phyloP scores from a whole-genome alignment of 2,113 vertebrate genomes.

The Ia io region DNA sequence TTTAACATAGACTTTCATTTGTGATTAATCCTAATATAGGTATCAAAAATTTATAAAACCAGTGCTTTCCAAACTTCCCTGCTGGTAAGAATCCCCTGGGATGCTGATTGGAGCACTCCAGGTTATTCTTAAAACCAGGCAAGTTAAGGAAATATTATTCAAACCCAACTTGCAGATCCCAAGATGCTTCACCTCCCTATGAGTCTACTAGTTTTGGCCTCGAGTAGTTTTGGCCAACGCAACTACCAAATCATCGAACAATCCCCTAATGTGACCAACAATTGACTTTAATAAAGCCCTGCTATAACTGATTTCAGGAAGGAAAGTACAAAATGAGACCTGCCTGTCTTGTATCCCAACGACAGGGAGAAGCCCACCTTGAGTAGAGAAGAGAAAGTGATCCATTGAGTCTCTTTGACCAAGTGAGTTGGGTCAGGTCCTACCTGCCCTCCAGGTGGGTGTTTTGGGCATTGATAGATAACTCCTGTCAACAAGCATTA shows the following conservation, averaged over 20 bases:
- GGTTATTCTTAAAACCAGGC: not conserved
- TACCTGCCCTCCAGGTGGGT: not conserved
- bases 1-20: constrained; percentile 32
- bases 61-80: not conserved
- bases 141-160: not conserved
- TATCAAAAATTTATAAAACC: constrained; percentile 34
- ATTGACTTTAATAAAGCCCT: constrained; percentile 18
- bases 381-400: not conserved
- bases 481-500: not conserved
- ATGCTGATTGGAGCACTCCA: not conserved
- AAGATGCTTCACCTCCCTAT: constrained; percentile 15
- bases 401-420: not conserved
- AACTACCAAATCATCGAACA: constrained; percentile 40
- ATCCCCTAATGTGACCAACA: constrained; percentile 39
- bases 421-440: not conserved
- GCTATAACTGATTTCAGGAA: constrained; percentile 24
- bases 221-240: constrained; percentile 19
- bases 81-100: not conserved
- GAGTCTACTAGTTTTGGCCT: constrained; percentile 39
- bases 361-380: not conserved
- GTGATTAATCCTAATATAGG: constrained; percentile 13
- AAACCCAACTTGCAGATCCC: constrained; percentile 18
- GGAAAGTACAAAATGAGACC: not conserved
- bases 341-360: not conserved
- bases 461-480: not conserved